These are phyloP conservation scores for Papilio elwesi DNA, from an alignment of 2,888 invertebrate species.

Conservation along the genomic window DNA sequence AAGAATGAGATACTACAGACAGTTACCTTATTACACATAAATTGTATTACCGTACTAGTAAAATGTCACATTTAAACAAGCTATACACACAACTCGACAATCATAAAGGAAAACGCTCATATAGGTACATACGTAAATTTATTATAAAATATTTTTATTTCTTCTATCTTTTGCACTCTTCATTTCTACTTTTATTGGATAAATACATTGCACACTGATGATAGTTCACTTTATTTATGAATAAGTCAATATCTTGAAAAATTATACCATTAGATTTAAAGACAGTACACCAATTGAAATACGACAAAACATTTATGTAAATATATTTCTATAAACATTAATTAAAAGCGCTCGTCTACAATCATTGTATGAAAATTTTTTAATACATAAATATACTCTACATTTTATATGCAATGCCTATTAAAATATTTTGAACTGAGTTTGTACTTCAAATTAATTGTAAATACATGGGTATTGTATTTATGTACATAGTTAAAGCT, in stretches of 20 bases:
- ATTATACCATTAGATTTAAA: constrained; percentile 20
- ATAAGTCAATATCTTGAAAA: neutral
- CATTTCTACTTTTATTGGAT: constrained; percentile 1
- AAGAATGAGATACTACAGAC: constrained; percentile 49
- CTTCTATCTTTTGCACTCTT: constrained; percentile 16
- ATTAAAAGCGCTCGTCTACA: constrained; percentile 54
- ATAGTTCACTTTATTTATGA: neutral
- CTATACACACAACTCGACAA: constrained; percentile 5
- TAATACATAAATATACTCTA: constrained; percentile 27
- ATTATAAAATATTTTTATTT: constrained; percentile 4
- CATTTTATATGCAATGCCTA: constrained; percentile 17
- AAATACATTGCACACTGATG: neutral
- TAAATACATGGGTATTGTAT: constrained; percentile 42
- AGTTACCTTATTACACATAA: constrained; percentile 4
- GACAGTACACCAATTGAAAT: neutral
- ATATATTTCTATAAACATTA: constrained; percentile 26
- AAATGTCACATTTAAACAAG: constrained; percentile 12
- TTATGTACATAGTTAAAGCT: constrained; percentile 52
- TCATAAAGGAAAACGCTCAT: neutral
- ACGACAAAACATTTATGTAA: neutral
- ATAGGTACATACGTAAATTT: constrained; percentile 36
- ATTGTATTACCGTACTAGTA: constrained; percentile 1
- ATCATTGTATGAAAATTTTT: constrained; percentile 43
- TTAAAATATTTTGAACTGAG: constrained; percentile 21
- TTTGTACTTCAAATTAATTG: constrained; percentile 40